Conservation (phyloP, 2,113 vertebrate species). For the Cephalopterus ornatus region DNA sequence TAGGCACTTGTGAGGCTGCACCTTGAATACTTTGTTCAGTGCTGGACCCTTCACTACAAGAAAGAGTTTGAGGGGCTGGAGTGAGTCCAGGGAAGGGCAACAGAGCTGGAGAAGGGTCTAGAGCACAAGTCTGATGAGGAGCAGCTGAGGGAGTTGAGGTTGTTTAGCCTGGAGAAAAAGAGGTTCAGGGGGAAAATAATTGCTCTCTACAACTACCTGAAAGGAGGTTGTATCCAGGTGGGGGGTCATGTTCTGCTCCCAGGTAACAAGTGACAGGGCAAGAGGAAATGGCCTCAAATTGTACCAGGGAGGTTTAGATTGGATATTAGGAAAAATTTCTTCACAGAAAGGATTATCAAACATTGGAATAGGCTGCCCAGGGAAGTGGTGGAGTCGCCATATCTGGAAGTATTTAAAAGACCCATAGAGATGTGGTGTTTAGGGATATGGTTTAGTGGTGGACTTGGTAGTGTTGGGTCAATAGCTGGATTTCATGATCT, state of each 20-base stretch:
- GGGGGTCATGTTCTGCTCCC: rapidly evolving
- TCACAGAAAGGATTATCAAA: neutral
- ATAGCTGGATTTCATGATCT: neutral
- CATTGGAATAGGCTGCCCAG: neutral
- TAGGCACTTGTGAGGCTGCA: neutral
- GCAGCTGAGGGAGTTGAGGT: neutral
- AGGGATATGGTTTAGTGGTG: neutral
- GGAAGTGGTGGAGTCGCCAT: neutral
- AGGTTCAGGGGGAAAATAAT: neutral
- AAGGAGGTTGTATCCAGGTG: neutral
- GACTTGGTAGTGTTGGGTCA: neutral
- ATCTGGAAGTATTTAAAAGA: neutral
- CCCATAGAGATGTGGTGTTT: neutral
- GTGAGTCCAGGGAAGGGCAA: neutral
- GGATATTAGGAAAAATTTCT: neutral
- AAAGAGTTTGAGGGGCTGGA: neutral
- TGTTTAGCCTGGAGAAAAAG: neutral
- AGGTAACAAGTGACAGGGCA: neutral
- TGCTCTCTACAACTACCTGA: neutral
- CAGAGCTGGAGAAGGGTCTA: rapidly evolving
- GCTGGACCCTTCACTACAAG: neutral
- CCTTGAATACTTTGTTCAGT: neutral
- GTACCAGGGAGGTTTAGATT: neutral
- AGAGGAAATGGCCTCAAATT: neutral
- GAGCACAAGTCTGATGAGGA: neutral